Percentiles rank a stretch among this genome's conserved stretches.
These are phyloP conservation scores for Lasioglossum albipes DNA, from an alignment of 1,140 invertebrate species.

Conservation along the genomic window DNA sequence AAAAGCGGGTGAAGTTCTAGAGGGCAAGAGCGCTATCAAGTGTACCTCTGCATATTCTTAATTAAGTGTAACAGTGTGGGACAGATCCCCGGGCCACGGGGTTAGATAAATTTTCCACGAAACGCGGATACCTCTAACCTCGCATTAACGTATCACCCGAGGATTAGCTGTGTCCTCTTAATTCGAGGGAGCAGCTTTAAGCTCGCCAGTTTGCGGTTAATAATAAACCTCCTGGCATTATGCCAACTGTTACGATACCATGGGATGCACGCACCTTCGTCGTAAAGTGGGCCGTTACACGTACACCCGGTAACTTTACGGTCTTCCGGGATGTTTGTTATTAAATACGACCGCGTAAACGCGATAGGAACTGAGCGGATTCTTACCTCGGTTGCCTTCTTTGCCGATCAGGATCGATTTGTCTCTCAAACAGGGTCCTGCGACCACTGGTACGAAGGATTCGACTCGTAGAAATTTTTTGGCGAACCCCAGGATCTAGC, in stretches of 20 bases:
- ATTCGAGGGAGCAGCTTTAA: conserved; percentile 32
- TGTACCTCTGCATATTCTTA: not conserved
- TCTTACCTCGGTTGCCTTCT: not conserved
- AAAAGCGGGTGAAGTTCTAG: too few relatives aligned
- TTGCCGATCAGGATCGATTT: not conserved
- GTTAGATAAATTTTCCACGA: conserved; percentile 31
- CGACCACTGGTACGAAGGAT: too few relatives aligned
- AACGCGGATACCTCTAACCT: conserved; percentile 32
- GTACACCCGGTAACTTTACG: conserved; percentile 26
- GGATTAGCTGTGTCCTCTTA: conserved; percentile 45
- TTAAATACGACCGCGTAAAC: conserved; percentile 39
- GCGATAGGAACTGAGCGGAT: not conserved
- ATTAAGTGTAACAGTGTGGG: conserved; percentile 15
- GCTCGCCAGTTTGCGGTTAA: conserved; percentile 57
- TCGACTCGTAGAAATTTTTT: too few relatives aligned
- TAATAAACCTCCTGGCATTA: conserved; percentile 63
- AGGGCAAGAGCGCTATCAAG: not conserved
- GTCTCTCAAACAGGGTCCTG: too few relatives aligned
- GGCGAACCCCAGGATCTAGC: too few relatives aligned
- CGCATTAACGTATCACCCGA: conserved; percentile 46
- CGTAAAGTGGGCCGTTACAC: conserved; percentile 40
- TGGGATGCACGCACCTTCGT: conserved; percentile 36
- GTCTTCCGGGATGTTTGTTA: conserved; percentile 30
- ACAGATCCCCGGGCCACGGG: not conserved
- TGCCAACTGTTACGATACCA: conserved; percentile 48